phyloP scores from a whole-genome alignment of 2,113 vertebrate genomes.

The Albula glossodonta region DNA sequence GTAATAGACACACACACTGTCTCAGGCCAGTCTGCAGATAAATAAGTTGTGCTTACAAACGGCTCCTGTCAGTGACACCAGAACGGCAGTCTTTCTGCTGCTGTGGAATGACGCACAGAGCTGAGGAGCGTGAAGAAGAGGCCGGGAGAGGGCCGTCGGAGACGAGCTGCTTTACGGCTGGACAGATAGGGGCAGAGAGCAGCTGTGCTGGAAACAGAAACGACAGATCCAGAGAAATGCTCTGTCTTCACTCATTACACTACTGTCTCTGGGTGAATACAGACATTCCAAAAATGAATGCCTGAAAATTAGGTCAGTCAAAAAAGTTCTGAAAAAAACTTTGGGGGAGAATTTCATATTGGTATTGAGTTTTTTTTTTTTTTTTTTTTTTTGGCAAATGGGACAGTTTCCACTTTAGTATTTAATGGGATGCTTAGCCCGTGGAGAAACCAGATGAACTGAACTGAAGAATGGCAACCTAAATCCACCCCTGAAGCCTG shows the following conservation, averaged over 20 bases:
- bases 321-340: neutral
- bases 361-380: neutral
- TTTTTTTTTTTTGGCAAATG: neutral
- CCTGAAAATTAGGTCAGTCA: neutral
- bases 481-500: neutral
- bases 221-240: neutral
- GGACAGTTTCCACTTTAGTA: neutral
- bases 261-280: neutral
- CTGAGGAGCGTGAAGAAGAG: neutral
- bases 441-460: neutral
- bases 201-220: neutral
- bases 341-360: neutral
- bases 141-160: neutral
- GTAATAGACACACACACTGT: neutral
- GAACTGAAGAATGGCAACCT: neutral
- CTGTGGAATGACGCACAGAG: neutral
- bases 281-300: neutral
- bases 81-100: neutral
- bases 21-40: neutral
- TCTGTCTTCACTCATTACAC: neutral
- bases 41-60: conserved; percentile 5
- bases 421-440: neutral
- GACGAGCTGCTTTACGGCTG: neutral
- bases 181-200: neutral
- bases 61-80: neutral